These are phyloP conservation scores for Bombus breviceps DNA, from an alignment of 1,140 invertebrate genomes.

Conservation along the genomic window DNA sequence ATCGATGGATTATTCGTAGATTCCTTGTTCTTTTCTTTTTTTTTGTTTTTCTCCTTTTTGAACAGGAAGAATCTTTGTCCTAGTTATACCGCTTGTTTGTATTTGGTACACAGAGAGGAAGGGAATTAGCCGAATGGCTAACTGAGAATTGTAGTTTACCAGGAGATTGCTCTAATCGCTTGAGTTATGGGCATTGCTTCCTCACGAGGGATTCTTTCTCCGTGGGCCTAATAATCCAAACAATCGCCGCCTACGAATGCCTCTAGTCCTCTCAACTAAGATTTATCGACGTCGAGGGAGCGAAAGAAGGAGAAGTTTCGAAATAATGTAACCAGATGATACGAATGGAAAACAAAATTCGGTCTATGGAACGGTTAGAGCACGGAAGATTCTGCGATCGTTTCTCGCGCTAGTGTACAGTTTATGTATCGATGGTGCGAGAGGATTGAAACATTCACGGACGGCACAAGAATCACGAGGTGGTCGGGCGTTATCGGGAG, in stretches of 20 bases:
- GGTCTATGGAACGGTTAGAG: too few relatives aligned
- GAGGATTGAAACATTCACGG: slow-evolving; percentile 47
- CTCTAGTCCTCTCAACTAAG: neutral
- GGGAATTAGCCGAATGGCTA: neutral
- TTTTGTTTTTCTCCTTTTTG: accelerated
- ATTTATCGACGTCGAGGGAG: neutral
- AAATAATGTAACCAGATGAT: too few relatives aligned
- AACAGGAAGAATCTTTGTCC: neutral
- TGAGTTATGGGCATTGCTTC: neutral
- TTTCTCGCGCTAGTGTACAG: slow-evolving; percentile 23
- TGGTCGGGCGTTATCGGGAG: slow-evolving; percentile 2
- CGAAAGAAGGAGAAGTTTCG: neutral
- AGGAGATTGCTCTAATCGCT: slow-evolving; percentile 11
- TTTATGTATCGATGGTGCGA: slow-evolving; percentile 43
- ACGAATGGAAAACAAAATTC: neutral
- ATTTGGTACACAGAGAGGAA: neutral
- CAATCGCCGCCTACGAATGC: neutral
- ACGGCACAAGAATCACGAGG: neutral
- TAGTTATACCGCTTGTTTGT: neutral
- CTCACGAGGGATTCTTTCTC: neutral
- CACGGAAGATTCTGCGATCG: too few relatives aligned
- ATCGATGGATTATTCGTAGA: neutral
- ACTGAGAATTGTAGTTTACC: neutral
- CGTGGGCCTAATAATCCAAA: slow-evolving; percentile 11
- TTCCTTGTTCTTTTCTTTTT: neutral